These are phyloP conservation scores for Gymnopithys bicolor DNA, from an alignment of 2,797 vertebrate species.

Conservation along the genomic window DNA sequence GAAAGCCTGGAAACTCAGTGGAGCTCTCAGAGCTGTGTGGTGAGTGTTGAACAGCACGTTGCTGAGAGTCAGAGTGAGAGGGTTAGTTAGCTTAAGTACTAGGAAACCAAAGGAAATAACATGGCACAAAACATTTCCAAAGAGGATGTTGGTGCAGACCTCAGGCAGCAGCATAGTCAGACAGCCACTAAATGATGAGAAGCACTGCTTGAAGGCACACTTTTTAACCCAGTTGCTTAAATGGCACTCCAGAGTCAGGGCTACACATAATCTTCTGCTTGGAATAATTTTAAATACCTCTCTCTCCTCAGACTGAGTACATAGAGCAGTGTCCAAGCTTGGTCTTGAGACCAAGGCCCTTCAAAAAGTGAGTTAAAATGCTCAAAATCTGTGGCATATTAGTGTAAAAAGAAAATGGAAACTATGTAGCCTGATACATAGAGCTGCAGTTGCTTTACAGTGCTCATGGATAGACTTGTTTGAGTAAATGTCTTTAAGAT, in stretches of 20 bases:
- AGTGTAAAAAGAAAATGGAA: neutral
- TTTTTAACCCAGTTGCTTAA: neutral
- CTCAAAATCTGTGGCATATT: neutral
- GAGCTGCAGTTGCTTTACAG: neutral
- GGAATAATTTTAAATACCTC: neutral
- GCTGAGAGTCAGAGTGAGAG: neutral
- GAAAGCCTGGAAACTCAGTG: neutral
- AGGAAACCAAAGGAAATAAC: neutral
- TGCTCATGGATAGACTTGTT: neutral
- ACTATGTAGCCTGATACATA: neutral
- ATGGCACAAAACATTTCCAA: neutral
- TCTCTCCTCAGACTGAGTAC: neutral
- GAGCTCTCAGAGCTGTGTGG: neutral
- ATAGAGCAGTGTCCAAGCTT: neutral
- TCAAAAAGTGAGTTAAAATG: neutral
- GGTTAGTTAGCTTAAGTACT: neutral
- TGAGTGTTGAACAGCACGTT: neutral
- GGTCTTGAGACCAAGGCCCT: neutral
- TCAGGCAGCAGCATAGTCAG: neutral
- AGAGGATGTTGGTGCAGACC: neutral
- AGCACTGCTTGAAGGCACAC: neutral
- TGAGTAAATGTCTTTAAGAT: neutral
- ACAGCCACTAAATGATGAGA: neutral
- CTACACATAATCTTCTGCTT: neutral
- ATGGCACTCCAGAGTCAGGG: neutral